Percentiles rank a stretch among this genome's conserved stretches.
Conservation (phyloP, 2,113 vertebrate genomes). For the Paramisgurnus dabryanus region DNA sequence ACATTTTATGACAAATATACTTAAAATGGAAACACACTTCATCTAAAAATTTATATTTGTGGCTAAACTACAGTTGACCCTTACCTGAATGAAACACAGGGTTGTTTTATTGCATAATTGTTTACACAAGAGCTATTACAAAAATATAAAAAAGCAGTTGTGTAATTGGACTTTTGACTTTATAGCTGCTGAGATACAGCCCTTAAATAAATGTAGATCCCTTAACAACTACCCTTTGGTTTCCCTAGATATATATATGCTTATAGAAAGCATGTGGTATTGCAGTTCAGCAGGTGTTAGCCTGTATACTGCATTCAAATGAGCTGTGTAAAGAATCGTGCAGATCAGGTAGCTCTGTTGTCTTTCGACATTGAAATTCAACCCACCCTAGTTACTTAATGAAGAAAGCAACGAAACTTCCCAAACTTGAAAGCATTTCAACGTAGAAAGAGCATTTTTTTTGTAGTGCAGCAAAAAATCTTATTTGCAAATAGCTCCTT, state of each 20-base stretch:
- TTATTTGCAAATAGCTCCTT: too few species aligned
- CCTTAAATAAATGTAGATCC: too few species aligned
- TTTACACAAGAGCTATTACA: too few species aligned
- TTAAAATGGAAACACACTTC: too few species aligned
- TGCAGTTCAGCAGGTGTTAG: not conserved
- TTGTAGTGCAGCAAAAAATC: not conserved
- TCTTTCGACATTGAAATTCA: conserved; percentile 22
- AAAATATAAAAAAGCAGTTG: not conserved
- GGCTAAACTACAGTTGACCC: too few species aligned
- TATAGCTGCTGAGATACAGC: not conserved
- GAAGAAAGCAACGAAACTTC: not conserved
- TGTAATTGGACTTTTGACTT: not conserved
- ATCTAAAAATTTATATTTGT: too few species aligned
- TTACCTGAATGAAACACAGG: too few species aligned
- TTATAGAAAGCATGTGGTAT: not conserved
- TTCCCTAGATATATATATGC: not conserved
- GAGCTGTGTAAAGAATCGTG: not conserved
- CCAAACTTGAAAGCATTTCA: not conserved
- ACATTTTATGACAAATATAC: too few species aligned
- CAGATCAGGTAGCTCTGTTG: conserved; percentile 18
- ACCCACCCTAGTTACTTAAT: conserved; percentile 21
- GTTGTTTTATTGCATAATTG: too few species aligned
- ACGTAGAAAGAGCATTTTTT: not conserved
- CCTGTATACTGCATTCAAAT: not conserved
- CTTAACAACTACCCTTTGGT: not conserved